Base-by-base conservation (phyloP, 2,797 vertebrate species). In the Sebastes alutus region DNA sequence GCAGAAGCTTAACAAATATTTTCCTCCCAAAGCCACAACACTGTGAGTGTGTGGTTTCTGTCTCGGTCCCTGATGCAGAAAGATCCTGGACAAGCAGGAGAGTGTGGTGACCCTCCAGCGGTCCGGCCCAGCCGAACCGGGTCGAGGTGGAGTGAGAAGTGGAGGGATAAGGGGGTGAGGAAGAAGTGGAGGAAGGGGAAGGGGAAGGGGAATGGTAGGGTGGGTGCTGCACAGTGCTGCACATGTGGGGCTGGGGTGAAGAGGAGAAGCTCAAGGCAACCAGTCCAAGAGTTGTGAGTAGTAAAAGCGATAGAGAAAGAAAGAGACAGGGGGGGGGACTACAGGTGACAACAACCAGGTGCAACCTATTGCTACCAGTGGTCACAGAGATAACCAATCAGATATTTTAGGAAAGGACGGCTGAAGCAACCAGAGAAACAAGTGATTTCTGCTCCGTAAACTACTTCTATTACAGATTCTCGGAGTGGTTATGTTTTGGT, bases 221-320 rank as follows among this genome's bases (percentile, higher is more conserved):
- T 67, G 80, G 75, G 75, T 78, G 81, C 82, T 91, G 91, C 85
- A 86, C 60, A 90, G 86, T 90, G 87, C 89, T 91, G 89, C 85
- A 89, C 84, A 89, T 90, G 87, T 89, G 72, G 85, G 78, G 77
- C 80, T 78, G 85, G 91, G 82, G 88, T 81, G 91, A 89, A 83
- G 69, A 93, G 94, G 74, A 94, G 93, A 96, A 96, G 96, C 96
- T 97, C 95, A 94, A 96, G 94, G 95, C 94, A 96, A 95, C 95
- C 96, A 97, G 96, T 97, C 95, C 87, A 91, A 88, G 89, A 89
- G 75, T 35, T 90, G 84, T 64, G 42, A 87, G 96, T 95, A 95
- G 93, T 94, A 90, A 93, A 96, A 87, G 62, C 71, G 30, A 80
- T 30, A 88, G 72, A 85, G 71, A 81, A 16, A 78, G 80, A 76